Evolutionary conservation across 2,888 invertebrate species (phyloP).

Genomic region (Hydrotaea cyrtoneurina): DNA sequence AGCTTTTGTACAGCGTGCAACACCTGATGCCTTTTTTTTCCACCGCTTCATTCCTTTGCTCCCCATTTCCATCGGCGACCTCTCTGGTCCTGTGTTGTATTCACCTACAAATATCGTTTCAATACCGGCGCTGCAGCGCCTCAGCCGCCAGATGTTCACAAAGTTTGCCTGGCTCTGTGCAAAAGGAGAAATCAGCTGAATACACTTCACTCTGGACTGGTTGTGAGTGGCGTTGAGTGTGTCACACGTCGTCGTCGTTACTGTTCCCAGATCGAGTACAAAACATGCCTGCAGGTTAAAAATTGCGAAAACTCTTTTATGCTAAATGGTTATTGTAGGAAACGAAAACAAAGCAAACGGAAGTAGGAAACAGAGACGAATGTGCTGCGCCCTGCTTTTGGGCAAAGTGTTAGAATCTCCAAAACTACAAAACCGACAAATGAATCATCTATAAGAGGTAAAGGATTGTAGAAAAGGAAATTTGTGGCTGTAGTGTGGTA

Average conservation of each 20-base stretch:
- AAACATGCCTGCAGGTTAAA: slow-evolving; percentile 62
- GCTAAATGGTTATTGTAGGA: slow-evolving; percentile 58
- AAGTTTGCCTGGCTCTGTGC: background rate
- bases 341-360: slow-evolving; percentile 14
- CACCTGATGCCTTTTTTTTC: slow-evolving; percentile 75
- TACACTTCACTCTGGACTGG: background rate
- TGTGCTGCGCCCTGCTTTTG: background rate
- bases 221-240: background rate
- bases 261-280: slow-evolving; percentile 5
- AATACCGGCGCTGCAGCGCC: slow-evolving; percentile 4
- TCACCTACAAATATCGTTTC: slow-evolving; percentile 28
- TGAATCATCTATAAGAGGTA: no score
- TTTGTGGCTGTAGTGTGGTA: no score
- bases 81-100: slow-evolving; percentile 17
- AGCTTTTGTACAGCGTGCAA: slow-evolving; percentile 78
- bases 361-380: background rate
- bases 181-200: background rate
- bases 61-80: slow-evolving; percentile 50
- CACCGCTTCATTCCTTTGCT: slow-evolving; percentile 41
- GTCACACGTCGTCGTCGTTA: background rate
- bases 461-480: no score
- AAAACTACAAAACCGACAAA: no score
- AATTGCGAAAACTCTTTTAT: slow-evolving; percentile 48
- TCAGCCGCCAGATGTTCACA: background rate
- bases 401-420: no score